Base-by-base conservation (phyloP, 2,888 invertebrate genomes). In the Gastracanthus pulcherrimus region DNA sequence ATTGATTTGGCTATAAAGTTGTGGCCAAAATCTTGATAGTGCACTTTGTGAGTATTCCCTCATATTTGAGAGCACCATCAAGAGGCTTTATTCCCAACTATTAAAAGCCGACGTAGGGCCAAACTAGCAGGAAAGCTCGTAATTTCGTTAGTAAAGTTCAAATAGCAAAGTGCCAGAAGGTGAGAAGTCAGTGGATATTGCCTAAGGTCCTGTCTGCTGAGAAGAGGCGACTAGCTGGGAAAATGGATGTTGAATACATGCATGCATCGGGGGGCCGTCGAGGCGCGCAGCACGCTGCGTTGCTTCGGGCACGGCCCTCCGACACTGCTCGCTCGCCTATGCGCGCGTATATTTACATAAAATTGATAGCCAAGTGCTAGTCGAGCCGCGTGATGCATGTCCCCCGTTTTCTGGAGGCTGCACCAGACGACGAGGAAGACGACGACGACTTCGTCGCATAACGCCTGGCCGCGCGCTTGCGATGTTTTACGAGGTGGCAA, bases 401-500 rank as follows among this genome's bases (percentile, higher is more conserved):
- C 81, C 83, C 84, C 69, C 77, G 38, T 84, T 80, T 79, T 81
- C 84, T 81, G 80, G 78, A 84, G 84, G 80, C 84, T 85, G 60
- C 55, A 66, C 71, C 62, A 75, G 58, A 70, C 76, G 64, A 71
- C 69, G 38, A 31, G 64, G 31, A 48, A 69, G 34, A 34, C 55
- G n/a, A 58, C 19, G 85, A 83, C 82, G 78, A 84, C 82, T 83
- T 83, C 84, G 84, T 29, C 66, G 11, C n/a, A n/a, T n/a, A n/a
- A n/a, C n/a, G n/a, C n/a, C n/a, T 84, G 81, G 83, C 81, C 82
- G 83, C 82, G 84, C 81, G 78, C 84, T 77, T 84, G 77, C 85
- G 86, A 88, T 89, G 87, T 89, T 90, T 90, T 90, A 90, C 87
- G 89, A 89, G 88, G 89, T 89, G 89, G 88, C 87, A 86, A 89